These are phyloP conservation scores for Axis porcinus DNA, from an alignment of 2,113 vertebrate species.

Conservation along the genomic window DNA sequence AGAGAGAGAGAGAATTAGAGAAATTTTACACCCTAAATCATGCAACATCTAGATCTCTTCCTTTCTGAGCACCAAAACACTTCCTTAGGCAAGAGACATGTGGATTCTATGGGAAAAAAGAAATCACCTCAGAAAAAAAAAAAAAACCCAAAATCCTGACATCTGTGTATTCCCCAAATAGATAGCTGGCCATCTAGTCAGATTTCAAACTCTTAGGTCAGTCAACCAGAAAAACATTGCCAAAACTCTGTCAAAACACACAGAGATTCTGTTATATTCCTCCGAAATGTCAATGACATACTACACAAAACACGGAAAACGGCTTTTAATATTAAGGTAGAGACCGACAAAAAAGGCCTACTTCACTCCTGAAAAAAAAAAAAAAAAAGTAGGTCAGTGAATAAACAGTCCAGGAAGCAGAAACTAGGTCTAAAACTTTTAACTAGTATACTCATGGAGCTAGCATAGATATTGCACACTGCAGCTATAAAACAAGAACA, in stretches of 20 bases:
- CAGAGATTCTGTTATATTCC: background rate
- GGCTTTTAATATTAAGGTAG: background rate
- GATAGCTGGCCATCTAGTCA: background rate
- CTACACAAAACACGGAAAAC: background rate
- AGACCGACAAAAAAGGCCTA: background rate
- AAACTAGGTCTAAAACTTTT: background rate
- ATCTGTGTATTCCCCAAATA: background rate
- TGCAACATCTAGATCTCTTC: background rate
- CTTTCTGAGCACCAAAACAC: background rate
- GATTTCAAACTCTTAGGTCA: background rate
- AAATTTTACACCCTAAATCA: background rate
- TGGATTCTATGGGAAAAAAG: background rate
- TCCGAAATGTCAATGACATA: background rate
- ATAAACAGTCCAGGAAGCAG: background rate
- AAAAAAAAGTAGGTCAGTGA: background rate
- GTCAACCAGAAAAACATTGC: background rate
- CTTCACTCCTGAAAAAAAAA: background rate
- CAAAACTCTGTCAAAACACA: background rate
- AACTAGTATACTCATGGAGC: background rate
- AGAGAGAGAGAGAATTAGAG: background rate
- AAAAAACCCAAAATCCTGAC: background rate
- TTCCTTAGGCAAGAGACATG: background rate
- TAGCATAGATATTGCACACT: background rate
- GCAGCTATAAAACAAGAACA: background rate
- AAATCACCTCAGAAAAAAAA: background rate